Evolutionary conservation across 2,888 invertebrate species (phyloP), one percentile per base, ranked within the genome.

Genomic region (Thumatha senex): DNA sequence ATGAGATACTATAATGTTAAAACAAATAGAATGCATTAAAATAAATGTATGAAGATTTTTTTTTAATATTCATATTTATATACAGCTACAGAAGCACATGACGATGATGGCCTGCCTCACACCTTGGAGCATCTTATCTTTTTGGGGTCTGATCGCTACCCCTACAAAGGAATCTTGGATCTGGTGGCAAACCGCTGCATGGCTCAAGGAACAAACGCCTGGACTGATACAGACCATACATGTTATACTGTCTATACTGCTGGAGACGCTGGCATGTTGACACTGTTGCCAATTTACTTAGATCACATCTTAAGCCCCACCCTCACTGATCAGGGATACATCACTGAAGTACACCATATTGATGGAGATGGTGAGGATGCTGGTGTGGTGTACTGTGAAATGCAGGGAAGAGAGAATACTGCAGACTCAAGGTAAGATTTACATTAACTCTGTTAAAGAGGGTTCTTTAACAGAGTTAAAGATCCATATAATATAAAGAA

Each of bases 371-470:
- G 98, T 0, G 95, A 96, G 61, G 96, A 98, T 91, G 97, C 96
- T 10, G 98, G 98, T 13, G 97, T 98, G 11, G 98, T 98, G n/a
- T 98, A 98, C 80, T 97, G 97, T 82, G 98, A 98, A 90, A 98
- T 98, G 96, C 98, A 97, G 84, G 96, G 95, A 0, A 80, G 94
- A 30, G 97, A 97, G 80, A 97, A 96, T 80, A 93, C 93, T n/a
- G 95, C 96, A 4, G 96, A 96, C 74, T 94, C 94, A 51, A 89
- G 89, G 92, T 91, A 47, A 2, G 15, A 15, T 36, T 14, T 10
- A 11, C 13, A 15, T 7, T 10, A 39, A 7, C 7, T 39, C 18
- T 24, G 5, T 24, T n/a, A 8, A 15, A 15, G 10, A 36, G 9
- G 5, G 10, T 1, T 10, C 2, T 30, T 30, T 30, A 30, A 10